Evolutionary conservation across 2,113 vertebrate species (phyloP), one percentile per base, ranked within the genome.

Genomic region (Protobothrops mucrosquamatus): DNA sequence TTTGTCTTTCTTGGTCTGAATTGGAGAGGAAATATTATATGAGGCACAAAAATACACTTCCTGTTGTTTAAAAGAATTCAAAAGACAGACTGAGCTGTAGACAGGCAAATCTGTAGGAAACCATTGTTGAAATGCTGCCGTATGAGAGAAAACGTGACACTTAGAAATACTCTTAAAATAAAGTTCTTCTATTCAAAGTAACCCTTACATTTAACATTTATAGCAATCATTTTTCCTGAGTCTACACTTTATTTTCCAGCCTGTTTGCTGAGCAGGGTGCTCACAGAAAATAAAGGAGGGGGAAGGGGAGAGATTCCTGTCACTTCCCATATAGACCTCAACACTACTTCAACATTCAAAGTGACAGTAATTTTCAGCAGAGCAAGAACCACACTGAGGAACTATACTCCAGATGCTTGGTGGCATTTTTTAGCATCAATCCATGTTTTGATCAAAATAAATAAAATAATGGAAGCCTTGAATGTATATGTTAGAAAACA

Each of bases 391-490:
- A 95, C 97, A 94, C 95, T 95, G 87, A 52, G 92, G 93, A 94
- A 96, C 96, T 22, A 54, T 94, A 95, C 91, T 96, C 95, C 97
- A 98, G 97, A 97, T 97, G 97, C 95, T 96, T 93, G 94, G 94
- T 96, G 96, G 95, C 96, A 97, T 95, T 97, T 97, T 93, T 93
- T 96, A 95, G 95, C 56, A 94, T 29, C 87, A 96, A 89, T 93
- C 94, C 92, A 88, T 52, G 96, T 96, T 94, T 96, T 97, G 96
- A 91, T 96, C 95, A 93, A 94, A 89, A 89, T 6, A 81, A 81
- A 81, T 20, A 81, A 81, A 81, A 39, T 20, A 6, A 81, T 18
- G 2, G 14, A 34, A 74, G n/a, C n/a, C n/a, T 74, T 74, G 15
- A 34, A 74, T 81, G n/a, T 81, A 39, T 81, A 81, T 20, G 15